Percentiles rank a stretch among this genome's conserved stretches.
Conservation (phyloP, 2,888 invertebrate genomes). For the Polietes domitor region DNA sequence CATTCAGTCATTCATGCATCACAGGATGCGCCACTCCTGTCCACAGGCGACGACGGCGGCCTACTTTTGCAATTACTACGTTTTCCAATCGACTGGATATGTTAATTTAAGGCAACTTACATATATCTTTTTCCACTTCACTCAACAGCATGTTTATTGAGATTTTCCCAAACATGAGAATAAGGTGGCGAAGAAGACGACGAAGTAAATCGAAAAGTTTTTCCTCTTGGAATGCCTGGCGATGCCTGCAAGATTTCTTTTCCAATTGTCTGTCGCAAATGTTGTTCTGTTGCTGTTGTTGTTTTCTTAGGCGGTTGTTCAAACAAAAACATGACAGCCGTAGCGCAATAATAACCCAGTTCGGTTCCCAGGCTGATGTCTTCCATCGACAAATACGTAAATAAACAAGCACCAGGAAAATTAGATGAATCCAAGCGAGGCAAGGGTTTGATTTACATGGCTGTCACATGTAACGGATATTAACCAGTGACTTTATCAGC, state of each 20-base stretch:
- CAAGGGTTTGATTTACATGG: slow-evolving; percentile 1
- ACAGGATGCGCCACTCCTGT: too few relatives aligned
- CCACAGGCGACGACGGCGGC: too few relatives aligned
- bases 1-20: too few relatives aligned
- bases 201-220: not conserved
- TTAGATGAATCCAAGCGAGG: not conserved
- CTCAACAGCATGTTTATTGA: not conserved
- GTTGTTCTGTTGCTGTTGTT: not conserved
- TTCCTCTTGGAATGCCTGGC: not conserved
- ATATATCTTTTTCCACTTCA: not conserved
- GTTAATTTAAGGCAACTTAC: not conserved
- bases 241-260: not conserved
- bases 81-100: slow-evolving; percentile 4
- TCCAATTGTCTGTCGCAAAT: not conserved
- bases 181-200: not conserved
- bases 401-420: not conserved
- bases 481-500: slow-evolving; percentile 16
- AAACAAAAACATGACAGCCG: not conserved
- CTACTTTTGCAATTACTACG: not conserved
- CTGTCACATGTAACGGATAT: slow-evolving; percentile 34
- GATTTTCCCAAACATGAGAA: not conserved
- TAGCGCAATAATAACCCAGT: not conserved
- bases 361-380: not conserved
- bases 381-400: not conserved
- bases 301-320: not conserved